A percentile compares a stretch with the other conserved stretches of the same genome.
These are phyloP conservation scores for Tiliacea citrago DNA, from an alignment of 2,888 invertebrate species.

Conservation along the genomic window DNA sequence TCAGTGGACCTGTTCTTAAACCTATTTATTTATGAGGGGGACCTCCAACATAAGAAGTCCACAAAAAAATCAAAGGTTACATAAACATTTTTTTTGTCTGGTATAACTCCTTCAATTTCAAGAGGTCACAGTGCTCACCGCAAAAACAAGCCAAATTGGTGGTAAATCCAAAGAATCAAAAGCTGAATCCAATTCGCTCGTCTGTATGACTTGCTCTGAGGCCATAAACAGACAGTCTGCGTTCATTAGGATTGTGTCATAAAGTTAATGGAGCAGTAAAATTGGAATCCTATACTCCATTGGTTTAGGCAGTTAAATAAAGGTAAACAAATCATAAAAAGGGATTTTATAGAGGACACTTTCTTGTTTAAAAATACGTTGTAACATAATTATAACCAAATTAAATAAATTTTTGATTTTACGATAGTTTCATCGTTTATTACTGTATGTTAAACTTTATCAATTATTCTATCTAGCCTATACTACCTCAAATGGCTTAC, in stretches of 20 bases:
- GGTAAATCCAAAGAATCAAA: neutral
- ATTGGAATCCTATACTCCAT: slow-evolving; percentile 18
- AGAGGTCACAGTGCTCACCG: neutral
- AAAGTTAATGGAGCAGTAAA: slow-evolving; percentile 59
- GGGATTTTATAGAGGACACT: too few species aligned
- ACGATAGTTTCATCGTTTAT: too few species aligned
- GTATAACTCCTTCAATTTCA: neutral
- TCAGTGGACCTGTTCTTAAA: neutral
- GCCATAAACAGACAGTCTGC: slow-evolving; percentile 40
- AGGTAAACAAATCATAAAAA: too few species aligned
- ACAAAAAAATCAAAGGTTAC: neutral
- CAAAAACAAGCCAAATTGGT: slow-evolving; percentile 9
- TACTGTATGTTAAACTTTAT: too few species aligned
- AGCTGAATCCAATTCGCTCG: slow-evolving; percentile 25
- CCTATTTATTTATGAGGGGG: neutral
- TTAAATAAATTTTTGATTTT: too few species aligned
- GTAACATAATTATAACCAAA: too few species aligned
- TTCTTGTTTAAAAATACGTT: too few species aligned
- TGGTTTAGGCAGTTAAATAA: too few species aligned
- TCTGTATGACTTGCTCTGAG: slow-evolving; percentile 31
- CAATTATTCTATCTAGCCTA: too few species aligned
- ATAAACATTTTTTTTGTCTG: neutral
- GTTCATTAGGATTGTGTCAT: slow-evolving; percentile 44
- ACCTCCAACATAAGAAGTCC: neutral
- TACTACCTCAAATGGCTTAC: too few species aligned